A percentile compares a stretch with the other conserved stretches of the same genome.
Evolutionary conservation across 2,113 vertebrate species (phyloP).

Genomic region (Leiothrix lutea): DNA sequence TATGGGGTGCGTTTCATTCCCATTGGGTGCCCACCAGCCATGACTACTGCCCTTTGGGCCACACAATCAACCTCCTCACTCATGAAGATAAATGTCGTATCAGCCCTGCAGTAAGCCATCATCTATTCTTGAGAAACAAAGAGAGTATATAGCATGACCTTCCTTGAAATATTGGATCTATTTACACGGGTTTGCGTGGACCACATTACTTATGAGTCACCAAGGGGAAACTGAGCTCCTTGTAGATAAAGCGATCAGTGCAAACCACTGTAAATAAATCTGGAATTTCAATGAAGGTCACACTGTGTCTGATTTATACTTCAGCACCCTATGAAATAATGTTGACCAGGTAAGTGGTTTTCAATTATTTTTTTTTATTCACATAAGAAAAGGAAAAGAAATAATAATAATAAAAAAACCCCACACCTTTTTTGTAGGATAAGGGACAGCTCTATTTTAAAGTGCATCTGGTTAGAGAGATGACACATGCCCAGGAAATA

Average conservation of each 20-base stretch:
- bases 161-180: constrained; percentile 81
- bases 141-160: constrained; percentile 75
- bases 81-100: constrained; percentile 75
- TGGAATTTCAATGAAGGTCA: constrained; percentile 80
- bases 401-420: background rate
- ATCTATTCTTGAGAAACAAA: constrained; percentile 73
- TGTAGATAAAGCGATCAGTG: constrained; percentile 78
- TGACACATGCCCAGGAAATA: constrained; percentile 38
- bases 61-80: constrained; percentile 66
- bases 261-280: constrained; percentile 81
- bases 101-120: constrained; percentile 65
- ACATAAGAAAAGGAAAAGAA: background rate
- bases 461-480: constrained; percentile 28
- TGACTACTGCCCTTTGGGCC: constrained; percentile 60
- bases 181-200: constrained; percentile 74
- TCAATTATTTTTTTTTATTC: constrained; percentile 58
- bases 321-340: constrained; percentile 73
- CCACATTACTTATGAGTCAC: constrained; percentile 79
- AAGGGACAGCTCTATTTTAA: constrained; percentile 37
- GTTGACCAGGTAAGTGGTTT: constrained; percentile 78
- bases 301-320: constrained; percentile 75
- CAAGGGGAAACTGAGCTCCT: constrained; percentile 71
- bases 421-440: background rate
- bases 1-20: constrained; percentile 26
- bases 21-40: constrained; percentile 48